Evolutionary conservation across 2,888 invertebrate genomes (phyloP), one percentile per base, ranked within the genome.

Genomic region (Tanypteryx hageni): DNA sequence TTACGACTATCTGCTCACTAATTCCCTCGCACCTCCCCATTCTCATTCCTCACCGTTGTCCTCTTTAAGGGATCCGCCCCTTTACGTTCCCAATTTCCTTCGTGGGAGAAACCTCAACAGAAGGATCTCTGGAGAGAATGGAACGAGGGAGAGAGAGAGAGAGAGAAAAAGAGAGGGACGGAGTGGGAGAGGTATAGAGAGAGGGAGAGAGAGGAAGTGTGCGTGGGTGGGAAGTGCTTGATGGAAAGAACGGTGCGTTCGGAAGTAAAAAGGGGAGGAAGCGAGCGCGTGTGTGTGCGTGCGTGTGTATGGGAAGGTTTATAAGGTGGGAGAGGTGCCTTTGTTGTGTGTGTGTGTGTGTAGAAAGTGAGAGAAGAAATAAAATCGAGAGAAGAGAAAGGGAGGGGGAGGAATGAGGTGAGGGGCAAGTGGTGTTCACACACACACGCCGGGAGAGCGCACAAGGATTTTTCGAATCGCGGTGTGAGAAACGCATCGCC

Each of bases 71-170:
- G 16, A 16, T 13, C 31, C 31, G 18, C 13, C 82, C 82, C 13
- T 11, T 44, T 44, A 13, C 56, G 44, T n/a, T 27, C 31, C 44
- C 31, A 89, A 64, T 89, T 56, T 44, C 18, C 27, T 44, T 11
- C 89, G 89, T 89, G 89, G 68, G 89, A 89, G 89, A 64, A 68
- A 89, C 89, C 10, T 10, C 89, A 16, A 64, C 89, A 64, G 18
- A 44, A 44, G 89, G 31, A 68, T 89, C 64, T 68, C 89, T 68
- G 89, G 44, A 61, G 89, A 68, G 64, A 64, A 61, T 89, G 64
- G 44, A 61, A 44, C 14, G 82, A 82, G 27, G 83, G 27, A 18
- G 83, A n/a, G n/a, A 57, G 57, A 18, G 9, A 76, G 13, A 13
- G 76, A 76, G n/a, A 76, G 22, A 18, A 22, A 76, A n/a, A 13